A percentile compares a stretch with the other conserved stretches of the same genome.
phyloP scores from a whole-genome alignment of 2,797 vertebrate species.

The Dendrocincla tyrannina region DNA sequence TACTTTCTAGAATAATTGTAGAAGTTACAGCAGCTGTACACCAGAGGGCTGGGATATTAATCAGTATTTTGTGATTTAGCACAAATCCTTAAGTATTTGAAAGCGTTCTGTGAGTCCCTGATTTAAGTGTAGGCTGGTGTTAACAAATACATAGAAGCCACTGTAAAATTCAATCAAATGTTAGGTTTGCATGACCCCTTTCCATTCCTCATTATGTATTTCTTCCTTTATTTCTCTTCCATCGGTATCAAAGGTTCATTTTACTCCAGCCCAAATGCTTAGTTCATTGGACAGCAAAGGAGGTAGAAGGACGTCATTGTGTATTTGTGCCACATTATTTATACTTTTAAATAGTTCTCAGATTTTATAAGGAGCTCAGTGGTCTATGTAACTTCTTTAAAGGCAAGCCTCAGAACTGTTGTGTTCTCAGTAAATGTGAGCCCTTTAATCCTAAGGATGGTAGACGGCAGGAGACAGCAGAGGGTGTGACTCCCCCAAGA shows the following conservation, averaged over 20 bases:
- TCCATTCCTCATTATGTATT: not conserved
- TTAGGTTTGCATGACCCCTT: not conserved
- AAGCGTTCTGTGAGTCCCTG: not conserved
- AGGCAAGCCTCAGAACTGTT: not conserved
- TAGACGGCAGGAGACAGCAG: constrained; percentile 10
- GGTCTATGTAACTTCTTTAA: not conserved
- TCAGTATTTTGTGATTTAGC: not conserved
- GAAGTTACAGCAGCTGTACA: not conserved
- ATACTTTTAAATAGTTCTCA: not conserved
- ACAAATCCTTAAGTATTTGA: not conserved
- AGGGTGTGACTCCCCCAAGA: not conserved
- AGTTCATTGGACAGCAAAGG: not conserved
- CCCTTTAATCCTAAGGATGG: not conserved
- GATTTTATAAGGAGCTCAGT: not conserved
- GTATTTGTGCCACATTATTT: not conserved
- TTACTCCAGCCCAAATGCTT: not conserved
- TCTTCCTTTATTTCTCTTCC: not conserved
- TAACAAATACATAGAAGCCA: not conserved
- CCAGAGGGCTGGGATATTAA: not conserved
- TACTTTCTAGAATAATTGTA: not conserved
- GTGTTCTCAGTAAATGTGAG: not conserved
- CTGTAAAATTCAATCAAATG: not conserved
- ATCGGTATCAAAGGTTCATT: not conserved
- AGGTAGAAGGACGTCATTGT: fast-evolving
- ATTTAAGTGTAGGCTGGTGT: not conserved